Conservation (phyloP, 2,113 vertebrate genomes). For the Rissa tridactyla region DNA sequence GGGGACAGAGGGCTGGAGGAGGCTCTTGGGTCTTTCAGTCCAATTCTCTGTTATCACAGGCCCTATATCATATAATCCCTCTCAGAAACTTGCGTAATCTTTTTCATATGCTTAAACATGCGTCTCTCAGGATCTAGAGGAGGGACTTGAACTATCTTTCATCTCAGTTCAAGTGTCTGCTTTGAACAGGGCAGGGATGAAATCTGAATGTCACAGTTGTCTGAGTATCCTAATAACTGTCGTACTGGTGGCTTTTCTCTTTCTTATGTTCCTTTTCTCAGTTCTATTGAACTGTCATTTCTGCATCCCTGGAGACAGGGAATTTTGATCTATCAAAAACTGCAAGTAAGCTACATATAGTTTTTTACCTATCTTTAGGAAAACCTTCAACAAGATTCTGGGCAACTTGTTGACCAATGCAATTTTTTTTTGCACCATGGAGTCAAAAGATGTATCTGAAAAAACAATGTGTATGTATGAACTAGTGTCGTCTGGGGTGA, state of each 20-base stretch:
- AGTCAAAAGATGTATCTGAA: neutral
- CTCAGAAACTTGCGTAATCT: conserved; percentile 11
- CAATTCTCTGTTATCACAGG: neutral
- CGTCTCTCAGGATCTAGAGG: neutral
- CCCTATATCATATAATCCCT: neutral
- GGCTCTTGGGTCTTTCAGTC: neutral
- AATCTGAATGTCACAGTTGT: neutral
- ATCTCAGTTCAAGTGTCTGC: conserved; percentile 2
- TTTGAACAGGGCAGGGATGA: neutral
- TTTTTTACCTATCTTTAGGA: neutral
- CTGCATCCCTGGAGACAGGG: neutral
- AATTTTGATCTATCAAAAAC: neutral
- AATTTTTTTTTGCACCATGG: neutral
- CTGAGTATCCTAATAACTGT: neutral
- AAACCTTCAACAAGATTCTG: neutral
- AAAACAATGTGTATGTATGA: neutral
- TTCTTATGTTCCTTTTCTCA: neutral
- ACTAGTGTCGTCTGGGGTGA: neutral
- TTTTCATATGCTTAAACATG: neutral
- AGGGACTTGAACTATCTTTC: neutral
- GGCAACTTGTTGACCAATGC: neutral
- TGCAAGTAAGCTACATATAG: neutral
- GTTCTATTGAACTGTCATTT: neutral
- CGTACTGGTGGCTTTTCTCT: neutral
- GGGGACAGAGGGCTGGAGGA: neutral